These are phyloP conservation scores for Penaeus indicus DNA, from an alignment of 1,140 invertebrate genomes.

Conservation along the genomic window DNA sequence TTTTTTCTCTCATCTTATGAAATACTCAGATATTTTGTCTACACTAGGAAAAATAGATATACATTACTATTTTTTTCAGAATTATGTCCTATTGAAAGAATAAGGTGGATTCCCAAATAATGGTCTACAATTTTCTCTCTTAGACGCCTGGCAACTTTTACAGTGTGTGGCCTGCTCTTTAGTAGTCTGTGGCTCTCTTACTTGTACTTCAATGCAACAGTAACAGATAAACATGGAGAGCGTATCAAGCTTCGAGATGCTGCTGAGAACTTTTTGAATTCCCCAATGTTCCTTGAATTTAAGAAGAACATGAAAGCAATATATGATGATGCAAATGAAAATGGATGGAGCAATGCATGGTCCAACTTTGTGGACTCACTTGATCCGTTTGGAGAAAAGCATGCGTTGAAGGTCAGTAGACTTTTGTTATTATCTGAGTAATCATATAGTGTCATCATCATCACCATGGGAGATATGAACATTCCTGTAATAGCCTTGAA, in stretches of 20 bases:
- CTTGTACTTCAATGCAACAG: slow-evolving; percentile 90
- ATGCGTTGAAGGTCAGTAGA: slow-evolving; percentile 84
- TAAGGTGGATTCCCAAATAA: too few relatives aligned
- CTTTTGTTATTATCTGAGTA: slow-evolving; percentile 13
- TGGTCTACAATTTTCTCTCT: too few relatives aligned
- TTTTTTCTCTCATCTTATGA: too few relatives aligned
- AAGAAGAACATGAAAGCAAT: slow-evolving; percentile 82
- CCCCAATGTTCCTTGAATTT: slow-evolving; percentile 83
- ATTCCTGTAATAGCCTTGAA: neutral
- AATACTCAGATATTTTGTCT: too few relatives aligned
- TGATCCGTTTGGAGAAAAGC: slow-evolving; percentile 90
- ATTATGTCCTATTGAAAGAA: too few relatives aligned
- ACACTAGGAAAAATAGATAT: too few relatives aligned
- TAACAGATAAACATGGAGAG: slow-evolving; percentile 89
- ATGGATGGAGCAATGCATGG: slow-evolving; percentile 87
- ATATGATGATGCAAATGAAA: slow-evolving; percentile 80
- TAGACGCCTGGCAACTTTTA: slow-evolving; percentile 71
- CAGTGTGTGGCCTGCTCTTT: slow-evolving; percentile 78
- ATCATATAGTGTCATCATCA: neutral
- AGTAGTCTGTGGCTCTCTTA: slow-evolving; percentile 81
- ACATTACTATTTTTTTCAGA: too few relatives aligned
- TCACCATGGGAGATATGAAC: neutral
- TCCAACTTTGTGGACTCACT: slow-evolving; percentile 85
- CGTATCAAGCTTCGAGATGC: slow-evolving; percentile 90
- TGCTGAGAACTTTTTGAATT: slow-evolving; percentile 89